Base-by-base conservation (phyloP, 2,797 vertebrate species). In the Vultur gryphus region DNA sequence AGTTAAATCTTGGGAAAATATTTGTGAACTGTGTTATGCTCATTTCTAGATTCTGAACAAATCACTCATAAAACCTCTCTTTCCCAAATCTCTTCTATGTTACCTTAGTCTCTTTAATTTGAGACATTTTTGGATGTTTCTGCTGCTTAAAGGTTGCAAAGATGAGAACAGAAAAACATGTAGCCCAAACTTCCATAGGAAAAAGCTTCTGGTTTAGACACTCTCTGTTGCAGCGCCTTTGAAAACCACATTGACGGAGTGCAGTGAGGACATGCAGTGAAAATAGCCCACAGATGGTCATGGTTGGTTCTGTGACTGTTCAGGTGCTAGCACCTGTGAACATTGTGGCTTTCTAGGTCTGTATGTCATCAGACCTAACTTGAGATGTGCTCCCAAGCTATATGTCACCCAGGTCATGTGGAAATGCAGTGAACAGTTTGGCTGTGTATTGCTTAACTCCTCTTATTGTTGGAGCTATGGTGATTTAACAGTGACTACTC, bases 221-320 rank as follows among this genome's bases (percentile, higher is more conserved):
- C 2, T 58, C 19, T 44, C 6, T 12, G 2, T 51, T 79, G 41
- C 14, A 76, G 3, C 5, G 39, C 10, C 18, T 80, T 58, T 73
- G 51, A 54, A 77, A 93, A 54, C 6, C 14, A 15, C 14, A 14
- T 2, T 84, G 55, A 12, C 14, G 9, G 16, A 48, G 7, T 25
- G 16, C 4, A 35, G 10, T 16, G 26, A 62, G 28, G 3, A 29
- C 7, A 41, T 16, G 3, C 13, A 46, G 35, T 65, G 52, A 64
- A 80, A 77, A 43, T 31, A 44, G 18, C 2, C 6, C 7, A 5
- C 6, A 51, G 43, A 0, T 66, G 52, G 17, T 44, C 3, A 6
- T 13, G 13, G 23, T 4, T 89, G 7, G 4, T 19, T 62, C 29
- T 70, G 19, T 55, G 46, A 51, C n/a, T 59, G 16, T 51, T 88